These are phyloP conservation scores for Eupristina koningsbergeri DNA, from an alignment of 1,140 invertebrate genomes.

Conservation along the genomic window DNA sequence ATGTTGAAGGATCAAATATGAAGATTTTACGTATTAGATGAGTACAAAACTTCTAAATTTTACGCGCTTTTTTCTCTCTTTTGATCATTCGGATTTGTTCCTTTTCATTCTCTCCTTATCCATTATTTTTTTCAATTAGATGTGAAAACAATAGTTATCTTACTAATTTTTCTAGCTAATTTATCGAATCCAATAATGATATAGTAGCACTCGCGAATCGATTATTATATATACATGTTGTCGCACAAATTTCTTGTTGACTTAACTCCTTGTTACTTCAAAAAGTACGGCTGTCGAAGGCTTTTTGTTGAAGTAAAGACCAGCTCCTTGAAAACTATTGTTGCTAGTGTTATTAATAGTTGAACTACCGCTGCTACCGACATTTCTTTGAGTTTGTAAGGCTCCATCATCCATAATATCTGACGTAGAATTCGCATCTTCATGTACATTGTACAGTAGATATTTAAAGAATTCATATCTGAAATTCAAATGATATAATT, in stretches of 20 bases:
- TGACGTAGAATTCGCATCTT: constrained; percentile 55
- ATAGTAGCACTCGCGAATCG: constrained; percentile 33
- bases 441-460: constrained; percentile 65
- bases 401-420: constrained; percentile 34
- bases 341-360: not conserved
- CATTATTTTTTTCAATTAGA: constrained; percentile 20
- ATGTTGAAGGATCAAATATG: not conserved
- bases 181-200: constrained; percentile 26
- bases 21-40: constrained; percentile 6
- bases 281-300: constrained; percentile 65
- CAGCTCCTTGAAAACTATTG: constrained; percentile 66
- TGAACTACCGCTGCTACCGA: not conserved
- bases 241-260: not conserved
- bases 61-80: constrained; percentile 2
- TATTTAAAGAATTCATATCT: constrained; percentile 84
- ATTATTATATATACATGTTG: constrained; percentile 32
- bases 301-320: constrained; percentile 69
- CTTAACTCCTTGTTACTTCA: constrained; percentile 69
- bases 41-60: not conserved
- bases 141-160: constrained; percentile 26
- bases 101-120: not conserved
- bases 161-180: not conserved
- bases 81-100: constrained; percentile 9
- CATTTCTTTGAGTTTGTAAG: not conserved
- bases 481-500: not conserved